A percentile compares a stretch with the other conserved stretches of the same genome.
Conservation (phyloP, 2,888 invertebrate genomes). For the Apamea monoglypha region DNA sequence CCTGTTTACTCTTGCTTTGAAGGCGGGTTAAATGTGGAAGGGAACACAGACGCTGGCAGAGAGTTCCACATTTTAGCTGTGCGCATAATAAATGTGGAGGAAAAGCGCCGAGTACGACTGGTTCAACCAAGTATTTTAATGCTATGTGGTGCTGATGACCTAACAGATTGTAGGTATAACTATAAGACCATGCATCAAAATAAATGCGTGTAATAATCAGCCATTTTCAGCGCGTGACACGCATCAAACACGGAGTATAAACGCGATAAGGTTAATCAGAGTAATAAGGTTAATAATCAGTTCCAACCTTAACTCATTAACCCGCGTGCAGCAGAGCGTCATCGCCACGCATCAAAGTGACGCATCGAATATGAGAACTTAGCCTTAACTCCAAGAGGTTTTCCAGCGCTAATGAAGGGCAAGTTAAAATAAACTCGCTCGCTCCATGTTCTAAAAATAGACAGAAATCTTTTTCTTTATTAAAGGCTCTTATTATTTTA, state of each 20-base stretch:
- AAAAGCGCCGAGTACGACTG: background rate
- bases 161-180: background rate
- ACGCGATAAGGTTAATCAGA: conserved; percentile 34
- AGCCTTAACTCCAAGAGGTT: conserved; percentile 40
- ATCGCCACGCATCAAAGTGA: conserved; percentile 41
- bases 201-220: conserved; percentile 1
- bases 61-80: background rate
- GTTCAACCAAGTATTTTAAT: background rate
- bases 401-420: conserved; percentile 20
- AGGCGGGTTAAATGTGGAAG: too few relatives aligned
- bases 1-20: background rate
- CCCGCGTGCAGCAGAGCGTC: conserved; percentile 31
- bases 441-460: conserved; percentile 8
- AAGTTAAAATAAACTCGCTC: conserved; percentile 9
- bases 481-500: background rate
- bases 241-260: conserved; percentile 6
- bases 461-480: background rate
- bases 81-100: background rate
- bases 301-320: conserved; percentile 13
- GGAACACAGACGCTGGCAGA: background rate
- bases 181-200: background rate
- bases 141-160: background rate
- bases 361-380: conserved; percentile 42
- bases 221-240: conserved; percentile 37
- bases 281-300: conserved; percentile 44